These are phyloP conservation scores for Whitmania pigra DNA, from an alignment of 1,140 invertebrate genomes.

Conservation along the genomic window DNA sequence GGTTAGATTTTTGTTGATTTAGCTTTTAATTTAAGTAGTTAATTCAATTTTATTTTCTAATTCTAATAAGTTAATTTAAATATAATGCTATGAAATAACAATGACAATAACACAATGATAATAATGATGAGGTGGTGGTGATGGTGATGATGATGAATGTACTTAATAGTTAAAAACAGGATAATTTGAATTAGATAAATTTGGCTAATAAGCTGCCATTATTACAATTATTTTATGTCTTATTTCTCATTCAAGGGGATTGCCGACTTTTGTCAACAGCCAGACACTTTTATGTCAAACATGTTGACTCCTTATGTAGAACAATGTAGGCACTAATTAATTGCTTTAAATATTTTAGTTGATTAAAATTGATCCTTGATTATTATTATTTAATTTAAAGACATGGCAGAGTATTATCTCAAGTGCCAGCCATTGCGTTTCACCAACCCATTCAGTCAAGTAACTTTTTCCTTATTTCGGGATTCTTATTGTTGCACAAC, in stretches of 20 bases:
- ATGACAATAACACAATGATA: no score
- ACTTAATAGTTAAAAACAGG: no score
- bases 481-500: no score
- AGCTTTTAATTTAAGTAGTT: background rate
- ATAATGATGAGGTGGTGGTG: no score
- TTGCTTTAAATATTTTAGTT: no score
- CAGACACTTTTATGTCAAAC: background rate
- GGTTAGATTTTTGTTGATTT: background rate
- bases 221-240: background rate
- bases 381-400: background rate
- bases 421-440: background rate
- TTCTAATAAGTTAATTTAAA: no score
- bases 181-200: no score
- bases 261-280: background rate
- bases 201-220: no score
- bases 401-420: conserved; percentile 5
- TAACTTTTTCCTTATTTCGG: background rate
- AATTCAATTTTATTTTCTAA: background rate
- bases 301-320: no score
- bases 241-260: background rate
- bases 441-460: background rate
- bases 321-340: no score
- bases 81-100: no score
- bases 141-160: no score
- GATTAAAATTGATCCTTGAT: background rate